Conservation (phyloP, 2,113 vertebrate genomes). For the Pedetes capensis region DNA sequence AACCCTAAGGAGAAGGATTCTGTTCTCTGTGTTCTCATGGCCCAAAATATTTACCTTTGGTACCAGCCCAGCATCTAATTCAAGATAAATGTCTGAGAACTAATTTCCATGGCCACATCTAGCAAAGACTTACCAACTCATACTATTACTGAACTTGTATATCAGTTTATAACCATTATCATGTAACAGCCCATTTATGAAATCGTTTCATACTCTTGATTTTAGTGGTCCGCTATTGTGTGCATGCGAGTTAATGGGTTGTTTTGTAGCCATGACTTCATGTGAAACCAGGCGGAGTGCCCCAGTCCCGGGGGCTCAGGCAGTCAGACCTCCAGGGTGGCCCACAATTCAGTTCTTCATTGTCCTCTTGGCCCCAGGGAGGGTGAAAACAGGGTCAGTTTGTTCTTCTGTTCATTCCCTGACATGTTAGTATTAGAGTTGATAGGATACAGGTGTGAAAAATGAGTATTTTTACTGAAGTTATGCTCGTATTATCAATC, state of each 20-base stretch:
- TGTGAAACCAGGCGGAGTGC: background rate
- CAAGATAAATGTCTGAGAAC: background rate
- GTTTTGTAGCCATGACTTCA: background rate
- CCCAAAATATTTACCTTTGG: background rate
- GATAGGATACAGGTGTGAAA: slow-evolving; percentile 29
- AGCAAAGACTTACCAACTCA: background rate
- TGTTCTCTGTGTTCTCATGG: background rate
- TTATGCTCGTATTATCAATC: slow-evolving; percentile 69
- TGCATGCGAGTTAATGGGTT: background rate
- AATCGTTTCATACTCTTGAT: background rate
- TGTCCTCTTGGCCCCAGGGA: background rate
- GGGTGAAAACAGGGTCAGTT: background rate
- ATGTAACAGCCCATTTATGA: background rate
- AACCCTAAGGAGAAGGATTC: background rate
- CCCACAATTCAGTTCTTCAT: background rate
- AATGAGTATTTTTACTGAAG: slow-evolving; percentile 65
- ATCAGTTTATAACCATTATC: background rate
- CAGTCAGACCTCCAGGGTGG: rapidly evolving
- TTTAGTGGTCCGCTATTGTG: background rate
- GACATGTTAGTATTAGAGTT: slow-evolving; percentile 34
- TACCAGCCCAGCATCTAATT: background rate
- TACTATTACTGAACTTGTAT: background rate
- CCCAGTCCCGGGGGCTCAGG: background rate
- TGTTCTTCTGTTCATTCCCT: background rate
- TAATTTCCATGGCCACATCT: background rate